phyloP scores from a whole-genome alignment of 2,888 invertebrate genomes.

The Dolomedes plantarius region DNA sequence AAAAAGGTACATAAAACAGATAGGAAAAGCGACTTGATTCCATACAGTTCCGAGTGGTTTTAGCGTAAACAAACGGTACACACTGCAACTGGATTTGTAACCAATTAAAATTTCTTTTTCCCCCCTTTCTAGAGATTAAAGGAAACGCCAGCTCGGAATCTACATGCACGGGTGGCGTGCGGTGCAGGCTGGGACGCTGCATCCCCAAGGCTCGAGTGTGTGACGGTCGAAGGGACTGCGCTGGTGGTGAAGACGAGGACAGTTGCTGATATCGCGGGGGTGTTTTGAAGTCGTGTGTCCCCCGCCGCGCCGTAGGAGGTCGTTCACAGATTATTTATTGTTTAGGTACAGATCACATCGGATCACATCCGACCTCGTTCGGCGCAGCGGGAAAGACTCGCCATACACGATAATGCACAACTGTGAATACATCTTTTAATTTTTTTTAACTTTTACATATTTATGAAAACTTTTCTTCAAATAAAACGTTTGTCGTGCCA shows the following conservation, averaged over 20 bases:
- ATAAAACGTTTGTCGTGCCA: not conserved
- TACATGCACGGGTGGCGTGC: conserved; percentile 27
- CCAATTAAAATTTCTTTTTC: no score
- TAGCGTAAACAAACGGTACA: no score
- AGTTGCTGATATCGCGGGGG: conserved; percentile 79
- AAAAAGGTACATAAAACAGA: no score
- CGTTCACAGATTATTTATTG: conserved; percentile 5
- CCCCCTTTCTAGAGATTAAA: not conserved
- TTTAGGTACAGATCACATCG: not conserved
- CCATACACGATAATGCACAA: not conserved
- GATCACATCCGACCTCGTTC: not conserved
- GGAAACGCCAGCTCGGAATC: not conserved
- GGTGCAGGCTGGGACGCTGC: conserved; percentile 85
- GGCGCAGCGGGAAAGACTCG: not conserved
- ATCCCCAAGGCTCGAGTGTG: conserved; percentile 80
- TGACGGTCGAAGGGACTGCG: conserved; percentile 86
- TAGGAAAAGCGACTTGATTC: no score
- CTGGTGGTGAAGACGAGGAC: conserved; percentile 74
- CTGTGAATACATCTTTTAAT: not conserved
- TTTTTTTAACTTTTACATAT: not conserved
- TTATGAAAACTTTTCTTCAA: not conserved
- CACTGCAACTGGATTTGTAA: no score
- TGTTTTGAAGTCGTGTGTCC: not conserved
- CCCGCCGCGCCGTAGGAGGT: not conserved
- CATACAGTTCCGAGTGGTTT: no score